Base-by-base conservation (phyloP, 2,888 invertebrate genomes). In the Eledona agricola region DNA sequence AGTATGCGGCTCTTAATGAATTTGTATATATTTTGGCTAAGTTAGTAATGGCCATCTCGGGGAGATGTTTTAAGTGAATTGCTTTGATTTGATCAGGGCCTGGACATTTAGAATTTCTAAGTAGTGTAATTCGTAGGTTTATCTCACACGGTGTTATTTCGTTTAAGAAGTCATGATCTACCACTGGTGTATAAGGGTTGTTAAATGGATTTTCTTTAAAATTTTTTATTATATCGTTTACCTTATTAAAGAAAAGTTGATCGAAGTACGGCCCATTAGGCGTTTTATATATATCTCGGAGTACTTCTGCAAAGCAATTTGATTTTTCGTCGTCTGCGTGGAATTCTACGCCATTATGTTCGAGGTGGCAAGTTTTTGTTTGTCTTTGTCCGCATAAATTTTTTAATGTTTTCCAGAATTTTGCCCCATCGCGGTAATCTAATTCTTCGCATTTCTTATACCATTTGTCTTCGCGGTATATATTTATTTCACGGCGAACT, bases 391-490 rank as follows among this genome's bases (percentile, higher is more conserved):
- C 37, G n/a, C 37, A 37, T 3, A 47, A 6, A 17, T 6, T 6
- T 37, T 47, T 37, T 13, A 47, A 47, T 23, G 23, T 22, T 6
- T 22, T n/a, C 45, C 32, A 45, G 17, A 23, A 45, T 23, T 15
- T 16, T 22, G 32, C 23, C 3, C 45, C 45, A 12, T 34, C 11
- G 7, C n/a, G n/a, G 34, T 34, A 34, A 10, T 34, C 34, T 3
- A 34, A 7, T 15, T 6, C n/a, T 3, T 3, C 7, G 9, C 34
- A 34, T 5, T 15, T 17, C 4, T 34, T 17, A 6, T 3, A n/a
- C 34, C 34, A 34, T 4, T 29, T 4, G 3, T 13, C 9, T 22
- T 37, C 9, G 4, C 7, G 3, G 11, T 9, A 12, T 12, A 11
- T 3, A 12, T 26, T 25, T 4, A 45, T 22, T 13, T 45, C 45